A percentile compares a stretch with the other conserved stretches of the same genome.
Conservation (phyloP, 2,113 vertebrate genomes). For the Clarias batrachus region DNA sequence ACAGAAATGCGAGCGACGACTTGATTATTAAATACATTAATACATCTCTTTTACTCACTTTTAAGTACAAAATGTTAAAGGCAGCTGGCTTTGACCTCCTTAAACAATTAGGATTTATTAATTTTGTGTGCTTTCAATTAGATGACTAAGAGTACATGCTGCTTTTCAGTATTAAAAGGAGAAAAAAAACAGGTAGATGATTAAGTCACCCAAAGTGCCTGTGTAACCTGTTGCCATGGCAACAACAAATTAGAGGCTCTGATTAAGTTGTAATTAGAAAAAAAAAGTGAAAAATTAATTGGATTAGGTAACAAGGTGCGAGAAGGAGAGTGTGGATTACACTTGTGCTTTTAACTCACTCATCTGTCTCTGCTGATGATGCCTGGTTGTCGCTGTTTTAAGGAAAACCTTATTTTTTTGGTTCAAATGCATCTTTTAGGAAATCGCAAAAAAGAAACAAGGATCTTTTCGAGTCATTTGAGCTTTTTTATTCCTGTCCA, state of each 20-base stretch:
- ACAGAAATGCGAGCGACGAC: not conserved
- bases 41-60: not conserved
- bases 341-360: not conserved
- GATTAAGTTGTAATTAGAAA: conserved; percentile 17
- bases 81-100: not conserved
- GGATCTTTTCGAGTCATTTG: not conserved
- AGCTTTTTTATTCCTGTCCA: not conserved
- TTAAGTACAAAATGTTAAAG: not conserved
- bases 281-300: not conserved
- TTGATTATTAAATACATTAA: not conserved
- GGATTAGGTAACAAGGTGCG: not conserved
- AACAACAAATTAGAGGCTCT: conserved; percentile 33
- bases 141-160: not conserved
- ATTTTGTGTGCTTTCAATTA: not conserved
- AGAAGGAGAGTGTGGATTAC: not conserved
- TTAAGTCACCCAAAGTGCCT: conserved; percentile 19
- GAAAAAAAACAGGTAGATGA: not conserved
- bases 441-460: not conserved
- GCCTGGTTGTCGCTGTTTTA: not conserved
- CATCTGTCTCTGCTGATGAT: not conserved
- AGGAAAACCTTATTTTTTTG: not conserved
- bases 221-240: conserved; percentile 38
- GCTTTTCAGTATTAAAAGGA: too few relatives aligned
- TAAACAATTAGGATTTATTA: not conserved
- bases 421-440: not conserved